Base-by-base conservation (phyloP, 2,113 vertebrate genomes). In the Eidolon helvum region DNA sequence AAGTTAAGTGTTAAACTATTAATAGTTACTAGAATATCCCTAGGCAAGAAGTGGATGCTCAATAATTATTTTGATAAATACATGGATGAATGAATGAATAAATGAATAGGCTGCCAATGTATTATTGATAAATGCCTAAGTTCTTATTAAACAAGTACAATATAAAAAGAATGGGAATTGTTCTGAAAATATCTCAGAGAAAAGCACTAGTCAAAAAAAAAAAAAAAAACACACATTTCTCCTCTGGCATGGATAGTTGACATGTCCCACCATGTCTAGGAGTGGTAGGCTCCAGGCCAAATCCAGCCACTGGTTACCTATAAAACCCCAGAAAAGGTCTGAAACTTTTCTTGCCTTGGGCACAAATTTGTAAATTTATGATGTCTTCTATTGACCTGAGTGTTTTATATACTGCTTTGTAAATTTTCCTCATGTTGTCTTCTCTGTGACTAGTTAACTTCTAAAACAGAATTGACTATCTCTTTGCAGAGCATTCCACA, bases 381-480 rank as follows among this genome's bases (percentile, higher is more conserved):
- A 87, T 35, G 43, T 18, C 33, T 66, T 18, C 5, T 55, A 89
- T 82, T 68, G 65, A 78, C 38, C 21, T 35, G 7, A 77, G 4
- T 33, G 0, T 21, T 96, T 94, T 82, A 35, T 26, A 33, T 2
- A 66, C 8, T 87, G 43, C 53, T 92, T 82, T 61, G 28, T 78
- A 65, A 71, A 26, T 48, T 78, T 96, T 65, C 74, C 53, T 87
- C 38, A 55, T 50, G 35, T 4, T 40, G 19, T 83, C 48, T 79
- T 95, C 40, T 53, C 30, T 78, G 10, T 75, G 22, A 72, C 65
- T 85, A 86, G 68, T 77, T 91, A 93, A 88, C n/a, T 75, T 94
- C 43, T 40, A 78, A 95, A 22, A 28, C 1, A 90, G 45, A 92
- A 14, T 4, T 33, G 2, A 82, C 22, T 82, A 63, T 22, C 57